Evolutionary conservation across 2,888 invertebrate species (phyloP).

Genomic region (Habroteleia sp.): DNA sequence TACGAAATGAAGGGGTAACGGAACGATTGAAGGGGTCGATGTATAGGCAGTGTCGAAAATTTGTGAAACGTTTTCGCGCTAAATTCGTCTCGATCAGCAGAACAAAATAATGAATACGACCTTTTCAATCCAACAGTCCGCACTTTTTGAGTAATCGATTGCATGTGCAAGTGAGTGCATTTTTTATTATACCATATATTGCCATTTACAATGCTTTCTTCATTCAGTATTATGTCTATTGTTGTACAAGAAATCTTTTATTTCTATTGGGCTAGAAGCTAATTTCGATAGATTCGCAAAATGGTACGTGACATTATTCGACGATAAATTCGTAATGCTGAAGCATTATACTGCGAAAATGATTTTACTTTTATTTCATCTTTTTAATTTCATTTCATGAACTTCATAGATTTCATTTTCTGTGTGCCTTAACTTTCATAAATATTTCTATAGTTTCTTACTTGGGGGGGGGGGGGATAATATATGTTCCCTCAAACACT

Average conservation of each 20-base stretch:
- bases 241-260: constrained; percentile 5
- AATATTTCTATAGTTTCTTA: constrained; percentile 14
- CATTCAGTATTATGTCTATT: constrained; percentile 7
- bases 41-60: constrained; percentile 35
- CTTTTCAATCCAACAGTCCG: constrained; percentile 44
- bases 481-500: no score
- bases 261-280: no score
- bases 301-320: no score
- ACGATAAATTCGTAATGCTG: no score
- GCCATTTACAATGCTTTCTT: constrained; percentile 38
- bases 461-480: no score
- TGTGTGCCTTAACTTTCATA: no score
- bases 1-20: constrained; percentile 33
- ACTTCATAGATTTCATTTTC: no score
- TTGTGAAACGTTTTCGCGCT: constrained; percentile 44
- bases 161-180: constrained; percentile 45
- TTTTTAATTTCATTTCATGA: no score
- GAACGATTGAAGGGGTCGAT: constrained; percentile 3
- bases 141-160: constrained; percentile 55
- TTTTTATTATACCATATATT: constrained; percentile 45
- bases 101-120: constrained; percentile 50
- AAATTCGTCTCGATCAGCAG: constrained; percentile 57
- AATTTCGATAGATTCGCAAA: constrained; percentile 3
- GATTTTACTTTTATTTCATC: no score
- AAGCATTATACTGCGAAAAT: no score